Evolutionary conservation across 2,113 vertebrate genomes (phyloP), one percentile per base, ranked within the genome.

Genomic region (Arenaria interpres): DNA sequence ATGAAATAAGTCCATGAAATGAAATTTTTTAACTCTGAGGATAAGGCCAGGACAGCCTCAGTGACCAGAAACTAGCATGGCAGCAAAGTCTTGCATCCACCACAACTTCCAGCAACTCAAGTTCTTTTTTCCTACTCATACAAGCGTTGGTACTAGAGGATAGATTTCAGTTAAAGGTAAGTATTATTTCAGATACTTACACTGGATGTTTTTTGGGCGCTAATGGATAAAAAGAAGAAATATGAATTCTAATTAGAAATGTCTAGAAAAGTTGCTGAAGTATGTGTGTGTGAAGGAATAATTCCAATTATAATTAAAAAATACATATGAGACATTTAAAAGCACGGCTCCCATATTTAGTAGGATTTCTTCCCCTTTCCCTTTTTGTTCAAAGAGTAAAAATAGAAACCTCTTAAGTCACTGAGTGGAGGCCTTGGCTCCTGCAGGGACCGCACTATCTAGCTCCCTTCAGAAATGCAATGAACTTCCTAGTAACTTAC

Each of bases 181-280:
- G 10, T 54, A 23, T 53, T 91, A 27, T 68, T 87, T 84, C 43
- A 83, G 13, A 16, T 51, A 11, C 14, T 57, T 59, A 30, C 4
- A 19, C 2, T 35, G 10, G 3, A 12, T 50, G 8, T 48, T 71
- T 67, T 10, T 5, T 0, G 10, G 8, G 9, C 6, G 3, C 15
- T 28, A 50, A 45, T 2, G 14, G 7, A 35, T 45, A 54, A 9
- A 39, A 78, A 82, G 18, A 74, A 56, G 45, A 80, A 2, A 9
- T 10, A 28, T 86, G 27, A 84, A 72, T 81, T 83, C 35, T 60
- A 59, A 63, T 30, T 72, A 46, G 43, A 71, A 63, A 0, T 41
- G 43, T 64, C 24, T 45, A 68, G n/a, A 86, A 69, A 86, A 68
- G 2, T 50, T 87, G 25, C 18, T 63, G 18, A 73, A 54, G 3